These are phyloP conservation scores for Erythrocercus mccallii DNA, from an alignment of 2,113 vertebrate species.

Conservation along the genomic window DNA sequence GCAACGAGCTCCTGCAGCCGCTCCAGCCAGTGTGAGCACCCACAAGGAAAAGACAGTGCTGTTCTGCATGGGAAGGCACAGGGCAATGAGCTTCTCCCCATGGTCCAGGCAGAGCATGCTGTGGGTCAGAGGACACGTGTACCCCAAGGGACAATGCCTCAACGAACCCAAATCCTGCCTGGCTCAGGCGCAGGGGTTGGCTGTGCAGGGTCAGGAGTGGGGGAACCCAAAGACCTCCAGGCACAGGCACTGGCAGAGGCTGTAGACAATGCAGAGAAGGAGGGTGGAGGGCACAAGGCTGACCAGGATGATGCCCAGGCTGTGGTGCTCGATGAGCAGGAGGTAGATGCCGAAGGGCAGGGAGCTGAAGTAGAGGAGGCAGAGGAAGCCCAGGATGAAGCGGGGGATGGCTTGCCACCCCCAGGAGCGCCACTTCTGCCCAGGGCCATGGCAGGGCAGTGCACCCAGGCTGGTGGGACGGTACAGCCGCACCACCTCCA, in stretches of 20 bases:
- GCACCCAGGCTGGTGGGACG: conserved; percentile 74
- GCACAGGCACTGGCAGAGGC: conserved; percentile 86
- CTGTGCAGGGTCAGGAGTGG: conserved; percentile 27
- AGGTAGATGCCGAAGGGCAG: conserved; percentile 88
- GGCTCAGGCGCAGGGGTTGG: not conserved
- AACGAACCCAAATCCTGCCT: not conserved
- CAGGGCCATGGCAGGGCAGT: conserved; percentile 71
- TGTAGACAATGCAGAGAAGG: conserved; percentile 82
- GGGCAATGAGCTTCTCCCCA: not conserved
- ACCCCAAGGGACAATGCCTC: not conserved
- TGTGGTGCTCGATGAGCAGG: conserved; percentile 83
- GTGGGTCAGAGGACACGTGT: not conserved
- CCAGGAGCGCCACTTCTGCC: conserved; percentile 76
- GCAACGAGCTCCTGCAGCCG: conserved; percentile 75
- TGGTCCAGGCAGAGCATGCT: not conserved
- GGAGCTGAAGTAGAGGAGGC: conserved; percentile 87
- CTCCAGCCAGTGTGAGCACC: conserved; percentile 74
- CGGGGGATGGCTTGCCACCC: conserved; percentile 73
- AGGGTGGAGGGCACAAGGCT: conserved; percentile 88
- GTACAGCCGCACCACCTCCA: conserved; percentile 81
- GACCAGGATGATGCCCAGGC: conserved; percentile 81
- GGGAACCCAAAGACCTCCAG: conserved; percentile 79
- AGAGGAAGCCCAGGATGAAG: conserved; percentile 82
- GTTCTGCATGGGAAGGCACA: conserved; percentile 81
- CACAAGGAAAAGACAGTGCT: conserved; percentile 79